Evolutionary conservation across 1,140 invertebrate species (phyloP).

Genomic region (Apis dorsata): DNA sequence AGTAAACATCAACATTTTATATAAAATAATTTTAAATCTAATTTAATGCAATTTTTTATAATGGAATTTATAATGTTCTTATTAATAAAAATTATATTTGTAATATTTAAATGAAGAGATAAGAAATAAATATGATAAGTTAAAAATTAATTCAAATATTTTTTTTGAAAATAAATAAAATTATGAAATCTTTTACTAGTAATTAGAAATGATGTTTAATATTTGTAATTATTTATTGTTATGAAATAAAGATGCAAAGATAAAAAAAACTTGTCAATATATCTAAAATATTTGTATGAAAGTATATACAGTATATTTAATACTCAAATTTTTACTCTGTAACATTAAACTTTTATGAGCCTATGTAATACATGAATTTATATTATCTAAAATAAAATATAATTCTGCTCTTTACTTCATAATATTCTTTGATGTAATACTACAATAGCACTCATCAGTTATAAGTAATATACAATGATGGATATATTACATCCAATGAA

Average conservation of each 20-base stretch:
- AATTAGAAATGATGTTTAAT: not conserved
- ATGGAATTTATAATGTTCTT: not conserved
- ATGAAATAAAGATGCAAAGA: not conserved
- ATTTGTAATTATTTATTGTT: conserved; percentile 10
- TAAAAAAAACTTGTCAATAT: conserved; percentile 3
- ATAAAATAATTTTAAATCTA: not conserved
- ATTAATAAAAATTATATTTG: not conserved
- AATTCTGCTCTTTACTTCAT: not conserved
- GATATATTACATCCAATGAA: not conserved
- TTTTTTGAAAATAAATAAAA: conserved; percentile 15
- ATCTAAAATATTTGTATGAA: conserved; percentile 19
- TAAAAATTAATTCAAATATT: conserved; percentile 12
- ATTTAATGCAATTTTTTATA: not conserved
- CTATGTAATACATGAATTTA: not conserved
- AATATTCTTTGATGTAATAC: conserved; percentile 1
- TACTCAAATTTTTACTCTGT: not conserved
- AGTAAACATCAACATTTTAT: not conserved
- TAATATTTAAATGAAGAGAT: not conserved
- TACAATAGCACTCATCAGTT: conserved; percentile 2
- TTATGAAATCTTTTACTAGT: not conserved
- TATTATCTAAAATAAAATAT: conserved; percentile 5
- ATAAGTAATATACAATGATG: conserved; percentile 8
- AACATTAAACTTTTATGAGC: conserved; percentile 6
- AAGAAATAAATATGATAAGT: not conserved
- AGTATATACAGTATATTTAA: conserved; percentile 8